Conservation (phyloP, 2,113 vertebrate species). For the Callionymus lyra region DNA sequence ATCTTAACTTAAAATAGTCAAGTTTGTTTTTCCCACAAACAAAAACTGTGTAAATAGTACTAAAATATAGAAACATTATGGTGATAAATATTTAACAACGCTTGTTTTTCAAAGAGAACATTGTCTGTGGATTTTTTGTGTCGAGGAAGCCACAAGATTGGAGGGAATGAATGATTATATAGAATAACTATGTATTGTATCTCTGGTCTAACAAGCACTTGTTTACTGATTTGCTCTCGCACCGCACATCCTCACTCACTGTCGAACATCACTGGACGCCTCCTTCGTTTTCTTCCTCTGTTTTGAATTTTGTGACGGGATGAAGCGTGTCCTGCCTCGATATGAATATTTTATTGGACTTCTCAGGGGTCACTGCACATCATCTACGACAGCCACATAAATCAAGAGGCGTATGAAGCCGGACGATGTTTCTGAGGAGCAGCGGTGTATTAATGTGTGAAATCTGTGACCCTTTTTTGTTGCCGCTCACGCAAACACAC, state of each 20-base stretch:
- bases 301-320: conserved; percentile 8
- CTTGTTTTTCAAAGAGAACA: too few species aligned
- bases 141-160: too few species aligned
- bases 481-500: conserved; percentile 6
- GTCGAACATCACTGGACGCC: too few species aligned
- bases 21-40: too few species aligned
- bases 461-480: conserved; percentile 8
- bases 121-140: too few species aligned
- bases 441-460: conserved; percentile 30
- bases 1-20: too few species aligned
- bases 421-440: conserved; percentile 24
- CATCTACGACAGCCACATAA: conserved; percentile 36
- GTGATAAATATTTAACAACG: too few species aligned
- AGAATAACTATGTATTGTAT: too few species aligned
- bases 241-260: neutral
- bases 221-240: conserved; percentile 1
- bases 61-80: too few species aligned
- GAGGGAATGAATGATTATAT: too few species aligned
- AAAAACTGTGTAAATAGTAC: too few species aligned
- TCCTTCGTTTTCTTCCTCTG: neutral
- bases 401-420: conserved; percentile 31
- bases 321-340: conserved; percentile 14
- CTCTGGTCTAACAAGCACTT: too few species aligned
- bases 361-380: conserved; percentile 33
- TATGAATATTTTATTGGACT: conserved; percentile 46